Base-by-base conservation (phyloP, 2,797 vertebrate genomes). In the Dicrostonyx torquatus region DNA sequence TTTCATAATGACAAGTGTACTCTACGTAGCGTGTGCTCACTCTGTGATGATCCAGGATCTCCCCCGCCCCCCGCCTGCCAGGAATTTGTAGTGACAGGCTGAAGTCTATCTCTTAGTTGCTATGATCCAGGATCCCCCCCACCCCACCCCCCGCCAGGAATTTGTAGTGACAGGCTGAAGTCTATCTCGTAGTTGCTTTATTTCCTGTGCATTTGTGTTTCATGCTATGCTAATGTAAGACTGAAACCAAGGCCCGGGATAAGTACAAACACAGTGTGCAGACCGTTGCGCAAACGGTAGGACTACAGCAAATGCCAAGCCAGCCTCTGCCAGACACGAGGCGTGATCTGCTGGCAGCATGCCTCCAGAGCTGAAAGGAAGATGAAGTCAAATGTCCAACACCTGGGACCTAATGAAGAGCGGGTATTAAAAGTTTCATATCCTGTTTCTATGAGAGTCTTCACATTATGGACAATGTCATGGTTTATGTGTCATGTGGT, bases 131-230 rank as follows among this genome's bases (percentile, higher is more conserved):
- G 3, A 55, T 97, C n/a, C 72, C 93, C 95, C 55, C 53, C 17
- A 1, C 53, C 53, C 55, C 18, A n/a, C n/a, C n/a, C n/a, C n/a
- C n/a, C n/a, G n/a, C n/a, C 64, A 62, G 82, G 70, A 91, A 75
- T 96, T 97, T 94, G 86, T 96, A 97, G 97, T 98, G 98, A 95
- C 0, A 68, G 84, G 87, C 88, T 95, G 95, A 98, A 98, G 97
- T 97, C 96, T 91, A 90, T 80, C 77, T 18, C 96, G 92, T 84
- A 85, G 70, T 24, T 96, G 5, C 97, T 98, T 97, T 79, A 77
- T 22, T 98, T 96, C 58, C 88, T 97, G 91, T 79, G 66, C 7
- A 6, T 90, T 96, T 96, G 75, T 93, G 48, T 66, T 96, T 90
- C 94, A 89, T 40, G 15, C 91, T 98, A 89, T 40, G 15, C 91